Conservation (phyloP, 2,797 vertebrate genomes). For the Staurois parvus region DNA sequence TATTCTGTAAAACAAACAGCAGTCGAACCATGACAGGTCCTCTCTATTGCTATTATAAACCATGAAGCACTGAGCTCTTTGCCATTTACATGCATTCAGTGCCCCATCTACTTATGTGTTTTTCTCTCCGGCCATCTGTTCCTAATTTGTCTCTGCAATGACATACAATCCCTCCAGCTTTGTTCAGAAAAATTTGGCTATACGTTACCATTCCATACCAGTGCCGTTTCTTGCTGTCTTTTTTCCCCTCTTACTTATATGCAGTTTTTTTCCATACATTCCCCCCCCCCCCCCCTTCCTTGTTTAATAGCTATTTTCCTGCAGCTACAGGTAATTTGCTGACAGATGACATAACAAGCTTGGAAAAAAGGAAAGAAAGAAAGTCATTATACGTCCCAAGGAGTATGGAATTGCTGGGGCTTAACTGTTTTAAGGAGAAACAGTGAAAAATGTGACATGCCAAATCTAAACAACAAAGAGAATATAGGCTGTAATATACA, state of each 20-base stretch:
- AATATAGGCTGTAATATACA: too few relatives aligned
- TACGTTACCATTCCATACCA: slow-evolving; percentile 49
- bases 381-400: slow-evolving; percentile 36
- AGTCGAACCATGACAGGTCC: background rate
- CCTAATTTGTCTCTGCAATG: slow-evolving; percentile 57
- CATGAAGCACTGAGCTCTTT: background rate
- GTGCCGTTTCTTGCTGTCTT: slow-evolving; percentile 27
- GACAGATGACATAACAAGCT: slow-evolving; percentile 45
- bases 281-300: slow-evolving; percentile 1
- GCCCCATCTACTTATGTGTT: slow-evolving; percentile 47
- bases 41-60: slow-evolving; percentile 8
- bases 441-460: background rate
- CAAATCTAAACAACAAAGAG: background rate
- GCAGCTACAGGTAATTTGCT: slow-evolving; percentile 55
- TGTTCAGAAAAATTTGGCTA: slow-evolving; percentile 54
- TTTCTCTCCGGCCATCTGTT: slow-evolving; percentile 55
- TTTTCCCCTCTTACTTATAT: slow-evolving; percentile 38
- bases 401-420: slow-evolving; percentile 9
- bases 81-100: slow-evolving; percentile 46
- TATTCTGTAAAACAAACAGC: background rate
- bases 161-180: slow-evolving; percentile 60
- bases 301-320: slow-evolving; percentile 51
- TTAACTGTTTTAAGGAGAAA: slow-evolving; percentile 1
- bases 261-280: slow-evolving; percentile 37
- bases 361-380: slow-evolving; percentile 20